Conservation (phyloP, 1,140 invertebrate genomes). For the Drosophila azteca region DNA sequence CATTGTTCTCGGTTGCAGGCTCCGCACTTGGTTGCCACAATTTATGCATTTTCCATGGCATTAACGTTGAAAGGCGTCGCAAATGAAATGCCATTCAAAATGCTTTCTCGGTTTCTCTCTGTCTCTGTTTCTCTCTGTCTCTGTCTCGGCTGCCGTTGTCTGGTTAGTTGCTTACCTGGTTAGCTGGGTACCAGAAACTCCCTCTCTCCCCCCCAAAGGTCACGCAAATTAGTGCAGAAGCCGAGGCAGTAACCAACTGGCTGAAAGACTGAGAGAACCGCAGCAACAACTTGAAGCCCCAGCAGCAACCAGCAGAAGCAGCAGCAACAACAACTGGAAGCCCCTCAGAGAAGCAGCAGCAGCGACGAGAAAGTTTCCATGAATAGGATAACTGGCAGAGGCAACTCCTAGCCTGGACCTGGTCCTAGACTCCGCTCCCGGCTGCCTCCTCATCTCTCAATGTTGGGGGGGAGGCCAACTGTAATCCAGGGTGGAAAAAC, state of each 20-base stretch:
- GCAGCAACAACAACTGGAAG: slow-evolving; percentile 20
- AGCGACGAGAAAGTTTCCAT: slow-evolving; percentile 62
- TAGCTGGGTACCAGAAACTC: slow-evolving; percentile 9
- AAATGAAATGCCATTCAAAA: slow-evolving; percentile 79
- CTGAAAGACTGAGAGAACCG: slow-evolving; percentile 25
- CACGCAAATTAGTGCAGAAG: slow-evolving; percentile 71
- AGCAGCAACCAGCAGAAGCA: too few relatives aligned
- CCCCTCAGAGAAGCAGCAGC: too few relatives aligned
- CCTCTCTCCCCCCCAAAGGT: slow-evolving; percentile 42
- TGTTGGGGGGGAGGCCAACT: slow-evolving; percentile 18
- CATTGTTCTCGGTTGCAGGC: slow-evolving; percentile 62
- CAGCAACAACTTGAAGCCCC: slow-evolving; percentile 23
- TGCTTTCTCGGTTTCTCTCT: slow-evolving; percentile 17
- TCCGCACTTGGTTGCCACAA: slow-evolving; percentile 72
- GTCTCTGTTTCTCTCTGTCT: not conserved
- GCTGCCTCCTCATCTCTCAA: not conserved
- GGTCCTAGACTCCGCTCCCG: slow-evolving; percentile 13
- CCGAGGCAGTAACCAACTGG: slow-evolving; percentile 21
- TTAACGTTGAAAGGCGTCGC: slow-evolving; percentile 76
- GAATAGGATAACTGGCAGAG: slow-evolving; percentile 53
- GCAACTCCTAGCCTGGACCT: not conserved
- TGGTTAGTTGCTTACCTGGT: slow-evolving; percentile 56
- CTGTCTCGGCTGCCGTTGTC: slow-evolving; percentile 19
- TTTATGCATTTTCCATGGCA: slow-evolving; percentile 79
- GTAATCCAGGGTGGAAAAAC: slow-evolving; percentile 67